A percentile compares a stretch with the other conserved stretches of the same genome.
Conservation (phyloP, 2,888 invertebrate genomes). For the Caenorhabditis parvicauda region DNA sequence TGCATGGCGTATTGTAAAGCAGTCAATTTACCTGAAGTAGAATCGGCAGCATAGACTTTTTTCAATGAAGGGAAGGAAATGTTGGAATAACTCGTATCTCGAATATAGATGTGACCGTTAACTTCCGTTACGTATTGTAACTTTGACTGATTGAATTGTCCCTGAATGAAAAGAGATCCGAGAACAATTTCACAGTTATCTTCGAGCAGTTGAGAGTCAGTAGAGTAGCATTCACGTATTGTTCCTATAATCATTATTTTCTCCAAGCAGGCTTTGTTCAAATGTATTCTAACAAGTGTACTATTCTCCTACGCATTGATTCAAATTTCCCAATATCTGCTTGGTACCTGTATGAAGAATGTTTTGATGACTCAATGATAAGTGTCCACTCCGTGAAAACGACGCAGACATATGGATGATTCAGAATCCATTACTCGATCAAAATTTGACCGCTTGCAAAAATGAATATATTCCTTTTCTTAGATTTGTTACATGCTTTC, state of each 20-base stretch:
- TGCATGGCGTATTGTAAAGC: not conserved
- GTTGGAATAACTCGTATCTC: constrained; percentile 12
- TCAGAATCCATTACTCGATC: too few relatives aligned
- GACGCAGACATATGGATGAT: too few relatives aligned
- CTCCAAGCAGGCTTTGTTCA: too few relatives aligned
- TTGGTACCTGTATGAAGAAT: too few relatives aligned
- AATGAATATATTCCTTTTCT: too few relatives aligned
- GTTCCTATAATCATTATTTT: constrained; percentile 8
- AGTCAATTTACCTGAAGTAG: constrained; percentile 3
- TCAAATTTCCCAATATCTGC: too few relatives aligned
- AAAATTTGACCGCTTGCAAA: too few relatives aligned
- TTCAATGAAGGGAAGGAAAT: constrained; percentile 21
- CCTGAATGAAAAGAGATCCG: constrained; percentile 21
- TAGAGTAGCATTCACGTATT: constrained; percentile 19
- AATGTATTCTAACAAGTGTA: too few relatives aligned
- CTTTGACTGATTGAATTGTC: constrained; percentile 13
- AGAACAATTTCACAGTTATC: constrained; percentile 21
- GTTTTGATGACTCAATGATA: too few relatives aligned
- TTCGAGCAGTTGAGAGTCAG: constrained; percentile 3
- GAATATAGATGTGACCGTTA: constrained; percentile 21
- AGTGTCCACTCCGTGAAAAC: too few relatives aligned
- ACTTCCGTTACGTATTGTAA: constrained; percentile 23
- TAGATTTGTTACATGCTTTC: too few relatives aligned
- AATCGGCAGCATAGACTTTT: constrained; percentile 19
- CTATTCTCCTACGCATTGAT: too few relatives aligned